Base-by-base conservation (phyloP, 2,113 vertebrate genomes). In the Sula dactylatra region DNA sequence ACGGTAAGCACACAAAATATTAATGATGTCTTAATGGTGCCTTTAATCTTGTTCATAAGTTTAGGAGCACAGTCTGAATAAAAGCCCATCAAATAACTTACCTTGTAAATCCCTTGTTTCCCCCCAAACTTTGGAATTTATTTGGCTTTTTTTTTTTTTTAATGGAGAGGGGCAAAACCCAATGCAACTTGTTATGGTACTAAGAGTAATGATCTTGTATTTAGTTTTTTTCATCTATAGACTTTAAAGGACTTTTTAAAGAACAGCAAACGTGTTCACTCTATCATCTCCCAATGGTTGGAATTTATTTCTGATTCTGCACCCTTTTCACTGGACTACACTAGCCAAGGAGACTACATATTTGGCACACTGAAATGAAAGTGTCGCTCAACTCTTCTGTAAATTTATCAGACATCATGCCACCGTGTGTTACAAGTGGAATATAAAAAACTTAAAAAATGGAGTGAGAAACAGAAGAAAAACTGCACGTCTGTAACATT, bases 1-100 rank as follows among this genome's bases (percentile, higher is more conserved):
- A 85, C 69, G 66, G 31, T 86, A 96, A 96, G 87, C 62, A 94
- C 26, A 88, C 86, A 85, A 97, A 97, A 97, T 97, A 97, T 94
- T 97, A 98, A 98, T 91, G 91, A 90, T 36, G 7, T 58, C 62
- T 97, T 95, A 93, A 91, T 88, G 71, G 77, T 50, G 40, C 42
- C 82, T 79, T 97, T 88, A 93, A 94, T 88, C 82, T 88, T 88
- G 72, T 80, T 88, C 36, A 4, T 55, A 96, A 78, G 80, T 77
- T 94, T 76, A 94, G 64, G 42, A 62, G 40, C 52, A 71, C 34
- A 82, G 32, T n/a, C 45, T 73, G 50, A 31, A 77, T 70, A 74
- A 65, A 96, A 82, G 19, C 73, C 91, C 18, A 47, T 70, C 15
- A 79, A 65, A 81, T 74, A 86, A 86, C 17, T 66, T 70, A 44